A percentile compares a stretch with the other conserved stretches of the same genome.
Evolutionary conservation across 2,888 invertebrate genomes (phyloP).

Genomic region (Mythimna ferrago): DNA sequence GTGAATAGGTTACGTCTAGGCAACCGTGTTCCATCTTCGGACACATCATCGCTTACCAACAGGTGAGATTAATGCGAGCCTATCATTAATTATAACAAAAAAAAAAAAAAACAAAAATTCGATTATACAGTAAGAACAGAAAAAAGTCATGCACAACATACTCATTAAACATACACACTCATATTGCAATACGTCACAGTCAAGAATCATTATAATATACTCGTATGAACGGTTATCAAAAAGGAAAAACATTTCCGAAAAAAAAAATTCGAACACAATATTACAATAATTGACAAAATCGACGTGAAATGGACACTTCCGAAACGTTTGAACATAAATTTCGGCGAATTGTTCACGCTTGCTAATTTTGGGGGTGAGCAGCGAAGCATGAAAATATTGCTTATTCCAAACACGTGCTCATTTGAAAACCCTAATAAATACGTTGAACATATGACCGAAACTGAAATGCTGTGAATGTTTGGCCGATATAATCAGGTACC

Average conservation of each 20-base stretch:
- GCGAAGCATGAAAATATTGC: constrained; percentile 67
- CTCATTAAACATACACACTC: background rate
- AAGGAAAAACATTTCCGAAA: constrained; percentile 4
- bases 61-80: no score
- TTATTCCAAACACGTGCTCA: constrained; percentile 68
- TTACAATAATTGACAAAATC: constrained; percentile 45
- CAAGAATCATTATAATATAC: background rate
- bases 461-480: constrained; percentile 31
- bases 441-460: constrained; percentile 31
- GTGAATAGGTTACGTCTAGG: no score
- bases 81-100: no score
- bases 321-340: constrained; percentile 60
- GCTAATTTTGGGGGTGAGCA: constrained; percentile 62
- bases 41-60: no score
- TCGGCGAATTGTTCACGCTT: constrained; percentile 55
- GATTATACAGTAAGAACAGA: background rate
- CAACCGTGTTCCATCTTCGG: no score
- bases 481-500: background rate
- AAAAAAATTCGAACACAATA: constrained; percentile 18
- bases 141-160: background rate
- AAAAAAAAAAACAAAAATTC: no score
- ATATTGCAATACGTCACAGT: background rate
- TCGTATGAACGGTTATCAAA: background rate
- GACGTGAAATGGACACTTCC: constrained; percentile 49
- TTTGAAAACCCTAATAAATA: constrained; percentile 59